A percentile compares a stretch with the other conserved stretches of the same genome.
Conservation (phyloP, 2,113 vertebrate species). For the Sminthopsis crassicaudata region DNA sequence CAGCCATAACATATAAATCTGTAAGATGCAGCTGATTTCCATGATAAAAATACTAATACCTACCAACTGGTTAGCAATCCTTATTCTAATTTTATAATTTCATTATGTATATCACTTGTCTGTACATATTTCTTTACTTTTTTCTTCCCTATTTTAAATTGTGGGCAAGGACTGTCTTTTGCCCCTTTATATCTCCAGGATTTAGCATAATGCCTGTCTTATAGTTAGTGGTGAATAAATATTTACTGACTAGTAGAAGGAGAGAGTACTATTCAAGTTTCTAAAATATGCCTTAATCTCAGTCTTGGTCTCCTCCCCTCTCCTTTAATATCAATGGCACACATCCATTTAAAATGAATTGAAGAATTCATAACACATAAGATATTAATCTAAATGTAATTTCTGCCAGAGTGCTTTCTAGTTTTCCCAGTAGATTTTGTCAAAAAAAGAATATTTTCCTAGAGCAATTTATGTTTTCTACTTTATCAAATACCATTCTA, state of each 20-base stretch:
- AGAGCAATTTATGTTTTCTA: neutral
- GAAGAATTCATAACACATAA: neutral
- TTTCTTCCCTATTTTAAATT: neutral
- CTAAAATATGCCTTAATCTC: neutral
- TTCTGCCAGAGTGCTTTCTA: neutral
- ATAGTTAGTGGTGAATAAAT: neutral
- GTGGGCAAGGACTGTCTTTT: neutral
- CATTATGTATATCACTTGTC: neutral
- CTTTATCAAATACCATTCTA: neutral
- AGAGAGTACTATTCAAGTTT: neutral
- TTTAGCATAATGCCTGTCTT: neutral
- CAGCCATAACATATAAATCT: neutral
- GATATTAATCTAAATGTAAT: neutral
- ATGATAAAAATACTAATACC: neutral
- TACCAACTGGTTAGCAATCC: neutral
- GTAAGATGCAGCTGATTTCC: neutral
- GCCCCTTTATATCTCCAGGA: neutral
- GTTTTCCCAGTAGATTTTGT: neutral
- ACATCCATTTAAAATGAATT: neutral
- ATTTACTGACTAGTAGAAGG: neutral
- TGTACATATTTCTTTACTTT: neutral
- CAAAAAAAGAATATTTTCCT: neutral
- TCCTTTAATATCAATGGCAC: neutral
- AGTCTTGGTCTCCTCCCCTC: neutral
- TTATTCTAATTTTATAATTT: neutral